phyloP scores from a whole-genome alignment of 1,140 invertebrate genomes.

The Diplogasteroides magnus region DNA sequence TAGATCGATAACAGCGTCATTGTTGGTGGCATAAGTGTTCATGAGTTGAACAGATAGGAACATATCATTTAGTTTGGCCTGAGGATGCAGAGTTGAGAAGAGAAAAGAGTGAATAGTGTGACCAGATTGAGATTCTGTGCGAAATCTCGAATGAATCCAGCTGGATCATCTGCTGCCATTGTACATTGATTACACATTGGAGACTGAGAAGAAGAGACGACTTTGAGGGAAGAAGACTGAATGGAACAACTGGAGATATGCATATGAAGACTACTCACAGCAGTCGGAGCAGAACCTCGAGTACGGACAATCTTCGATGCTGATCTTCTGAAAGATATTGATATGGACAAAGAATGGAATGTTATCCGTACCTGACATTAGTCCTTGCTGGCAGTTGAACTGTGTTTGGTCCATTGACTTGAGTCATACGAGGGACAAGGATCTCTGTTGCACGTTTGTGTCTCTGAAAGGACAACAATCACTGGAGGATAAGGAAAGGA shows the following conservation, averaged over 20 bases:
- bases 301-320: too few species aligned
- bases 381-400: too few species aligned
- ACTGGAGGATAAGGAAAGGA: too few species aligned
- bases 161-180: conserved; percentile 19
- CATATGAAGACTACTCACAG: too few species aligned
- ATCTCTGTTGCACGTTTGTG: background rate
- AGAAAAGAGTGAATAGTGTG: background rate
- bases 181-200: conserved; percentile 14
- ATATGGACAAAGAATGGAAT: too few species aligned
- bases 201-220: conserved; percentile 10
- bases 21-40: conserved; percentile 49
- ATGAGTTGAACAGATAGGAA: conserved; percentile 49
- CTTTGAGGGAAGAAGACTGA: too few species aligned
- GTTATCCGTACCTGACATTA: too few species aligned
- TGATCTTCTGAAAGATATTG: too few species aligned
- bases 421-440: background rate
- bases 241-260: too few species aligned
- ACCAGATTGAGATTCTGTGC: conserved; percentile 25
- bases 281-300: too few species aligned
- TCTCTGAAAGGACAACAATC: too few species aligned
- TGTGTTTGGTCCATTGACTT: too few species aligned
- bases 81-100: conserved; percentile 17
- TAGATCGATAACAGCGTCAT: conserved; percentile 51
- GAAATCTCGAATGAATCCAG: conserved; percentile 21
- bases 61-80: conserved; percentile 48